Conservation (phyloP, 1,140 invertebrate genomes). For the Sitophilus oryzae region DNA sequence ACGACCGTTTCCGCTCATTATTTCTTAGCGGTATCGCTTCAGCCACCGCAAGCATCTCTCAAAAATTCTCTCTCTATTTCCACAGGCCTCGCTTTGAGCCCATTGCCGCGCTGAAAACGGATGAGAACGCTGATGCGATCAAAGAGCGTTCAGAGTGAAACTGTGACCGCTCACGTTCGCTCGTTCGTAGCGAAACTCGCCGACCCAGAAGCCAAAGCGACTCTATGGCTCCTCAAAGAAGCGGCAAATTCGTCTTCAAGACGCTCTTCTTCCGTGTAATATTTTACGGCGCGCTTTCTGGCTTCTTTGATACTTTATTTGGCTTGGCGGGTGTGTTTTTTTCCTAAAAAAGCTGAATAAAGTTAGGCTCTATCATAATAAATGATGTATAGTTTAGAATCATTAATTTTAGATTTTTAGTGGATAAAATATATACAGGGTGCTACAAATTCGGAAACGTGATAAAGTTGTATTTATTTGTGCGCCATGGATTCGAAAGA, state of each 20-base stretch:
- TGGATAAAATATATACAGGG: too few species aligned
- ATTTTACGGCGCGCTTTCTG: slow-evolving; percentile 10
- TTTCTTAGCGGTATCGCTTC: too few species aligned
- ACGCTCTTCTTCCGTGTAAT: slow-evolving; percentile 9
- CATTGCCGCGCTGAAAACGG: slow-evolving; percentile 2
- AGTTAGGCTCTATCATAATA: too few species aligned
- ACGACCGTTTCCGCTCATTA: too few species aligned
- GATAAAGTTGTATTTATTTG: too few species aligned
- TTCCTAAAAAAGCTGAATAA: too few species aligned
- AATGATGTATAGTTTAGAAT: too few species aligned
- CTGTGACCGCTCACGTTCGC: slow-evolving; percentile 15
- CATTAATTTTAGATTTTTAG: too few species aligned
- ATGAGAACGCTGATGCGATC: slow-evolving; percentile 20
- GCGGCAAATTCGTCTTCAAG: slow-evolving; percentile 10
- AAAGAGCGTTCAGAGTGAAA: slow-evolving; percentile 15
- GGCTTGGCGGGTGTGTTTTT: too few species aligned
- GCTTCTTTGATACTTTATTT: too few species aligned
- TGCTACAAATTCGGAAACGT: too few species aligned
- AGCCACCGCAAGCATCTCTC: slow-evolving; percentile 2
- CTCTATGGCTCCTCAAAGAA: slow-evolving; percentile 10
- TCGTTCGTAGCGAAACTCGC: slow-evolving; percentile 23
- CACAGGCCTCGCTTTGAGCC: neutral
- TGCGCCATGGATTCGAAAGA: too few species aligned
- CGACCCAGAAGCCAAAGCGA: slow-evolving; percentile 14
- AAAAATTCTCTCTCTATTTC: slow-evolving; percentile 8